phyloP scores from a whole-genome alignment of 2,888 invertebrate genomes.

The Melinaea menophilus region DNA sequence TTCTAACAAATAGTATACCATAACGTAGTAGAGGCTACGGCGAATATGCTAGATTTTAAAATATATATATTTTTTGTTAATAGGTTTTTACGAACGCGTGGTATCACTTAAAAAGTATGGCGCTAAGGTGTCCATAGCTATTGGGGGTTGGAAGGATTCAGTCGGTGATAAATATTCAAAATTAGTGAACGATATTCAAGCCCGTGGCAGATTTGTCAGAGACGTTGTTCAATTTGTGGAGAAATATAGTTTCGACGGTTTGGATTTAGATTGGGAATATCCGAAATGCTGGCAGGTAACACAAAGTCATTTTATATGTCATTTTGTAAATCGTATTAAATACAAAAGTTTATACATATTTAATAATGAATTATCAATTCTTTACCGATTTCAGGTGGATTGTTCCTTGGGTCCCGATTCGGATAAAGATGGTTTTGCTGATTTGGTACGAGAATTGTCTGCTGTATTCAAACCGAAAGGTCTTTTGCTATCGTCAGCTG shows the following conservation, averaged over 20 bases:
- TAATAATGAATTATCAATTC: not conserved
- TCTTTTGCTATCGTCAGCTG: slow-evolving; percentile 87
- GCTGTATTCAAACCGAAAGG: slow-evolving; percentile 82
- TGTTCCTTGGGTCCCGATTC: slow-evolving; percentile 90
- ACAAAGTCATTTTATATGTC: not conserved
- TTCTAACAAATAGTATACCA: too few species aligned
- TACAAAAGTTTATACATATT: too few species aligned
- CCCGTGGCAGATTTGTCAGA: slow-evolving; percentile 84
- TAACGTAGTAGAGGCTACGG: too few species aligned
- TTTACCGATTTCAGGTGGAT: slow-evolving; percentile 80
- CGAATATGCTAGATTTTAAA: too few species aligned
- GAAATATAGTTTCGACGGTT: slow-evolving; percentile 91
- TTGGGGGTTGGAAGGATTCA: slow-evolving; percentile 98
- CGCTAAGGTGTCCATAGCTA: slow-evolving; percentile 89
- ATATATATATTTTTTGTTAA: slow-evolving; percentile 36
- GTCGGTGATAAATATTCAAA: slow-evolving; percentile 93
- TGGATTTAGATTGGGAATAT: slow-evolving; percentile 97
- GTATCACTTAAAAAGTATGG: slow-evolving; percentile 86
- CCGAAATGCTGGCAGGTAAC: slow-evolving; percentile 91
- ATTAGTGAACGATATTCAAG: slow-evolving; percentile 85
- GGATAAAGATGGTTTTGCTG: slow-evolving; percentile 88
- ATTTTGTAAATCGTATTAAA: not conserved
- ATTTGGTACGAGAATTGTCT: slow-evolving; percentile 84
- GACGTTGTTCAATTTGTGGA: slow-evolving; percentile 87
- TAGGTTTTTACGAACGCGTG: slow-evolving; percentile 91